Percentiles rank a stretch among this genome's conserved stretches.
phyloP scores from a whole-genome alignment of 2,113 vertebrate species.

The Chitala chitala region DNA sequence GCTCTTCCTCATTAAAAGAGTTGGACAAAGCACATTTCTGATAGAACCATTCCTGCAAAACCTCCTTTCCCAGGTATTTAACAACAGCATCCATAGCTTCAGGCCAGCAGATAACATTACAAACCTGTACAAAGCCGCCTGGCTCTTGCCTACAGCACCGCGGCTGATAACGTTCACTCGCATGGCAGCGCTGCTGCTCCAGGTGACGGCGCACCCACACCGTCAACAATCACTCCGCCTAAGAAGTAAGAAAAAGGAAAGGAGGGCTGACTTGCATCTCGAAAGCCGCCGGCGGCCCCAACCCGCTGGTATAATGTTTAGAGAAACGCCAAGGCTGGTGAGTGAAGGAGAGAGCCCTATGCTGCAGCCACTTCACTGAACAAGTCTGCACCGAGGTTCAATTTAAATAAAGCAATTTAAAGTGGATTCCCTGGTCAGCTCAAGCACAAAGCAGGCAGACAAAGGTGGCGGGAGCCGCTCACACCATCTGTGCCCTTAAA shows the following conservation, averaged over 20 bases:
- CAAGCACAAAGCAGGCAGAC: conserved; percentile 23
- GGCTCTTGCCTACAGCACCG: neutral
- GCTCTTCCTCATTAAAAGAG: too few species aligned
- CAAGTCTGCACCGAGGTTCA: neutral
- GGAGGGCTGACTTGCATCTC: neutral
- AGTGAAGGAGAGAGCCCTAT: neutral
- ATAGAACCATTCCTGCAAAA: neutral
- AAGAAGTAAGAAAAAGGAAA: neutral
- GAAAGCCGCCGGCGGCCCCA: neutral
- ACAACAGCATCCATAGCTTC: neutral
- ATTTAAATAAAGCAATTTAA: conserved; percentile 25
- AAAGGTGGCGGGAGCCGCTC: conserved; percentile 2
- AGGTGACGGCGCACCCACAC: neutral
- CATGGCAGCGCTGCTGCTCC: neutral
- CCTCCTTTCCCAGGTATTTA: neutral
- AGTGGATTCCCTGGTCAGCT: conserved; percentile 33
- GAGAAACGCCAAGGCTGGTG: neutral
- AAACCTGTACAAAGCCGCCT: neutral
- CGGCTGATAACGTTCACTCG: neutral
- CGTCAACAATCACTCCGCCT: neutral
- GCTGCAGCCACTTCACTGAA: conserved; percentile 3
- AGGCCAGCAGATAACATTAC: neutral
- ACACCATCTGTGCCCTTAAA: conserved; percentile 30
- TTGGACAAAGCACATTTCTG: neutral
- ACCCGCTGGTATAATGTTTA: neutral